Percentiles rank a stretch among this genome's conserved stretches.
phyloP scores from a whole-genome alignment of 2,113 vertebrate genomes.

The Cheirogaleus medius region DNA sequence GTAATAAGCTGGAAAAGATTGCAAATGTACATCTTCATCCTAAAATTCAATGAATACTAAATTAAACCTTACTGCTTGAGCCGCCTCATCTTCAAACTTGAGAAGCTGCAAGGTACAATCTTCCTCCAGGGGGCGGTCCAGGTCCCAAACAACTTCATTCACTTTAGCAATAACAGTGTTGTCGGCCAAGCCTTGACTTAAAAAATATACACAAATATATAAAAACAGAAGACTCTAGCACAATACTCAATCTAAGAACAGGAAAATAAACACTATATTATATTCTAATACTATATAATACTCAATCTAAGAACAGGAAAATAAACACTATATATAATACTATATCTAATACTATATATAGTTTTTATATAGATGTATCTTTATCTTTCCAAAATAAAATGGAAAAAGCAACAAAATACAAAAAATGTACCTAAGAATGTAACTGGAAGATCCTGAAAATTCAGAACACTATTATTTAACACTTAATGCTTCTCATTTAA shows the following conservation, averaged over 20 bases:
- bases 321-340: too few relatives aligned
- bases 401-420: neutral
- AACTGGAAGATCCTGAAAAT: conserved; percentile 8
- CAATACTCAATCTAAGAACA: neutral
- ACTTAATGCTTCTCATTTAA: neutral
- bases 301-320: neutral
- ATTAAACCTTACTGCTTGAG: conserved; percentile 93
- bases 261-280: neutral
- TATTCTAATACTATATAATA: neutral
- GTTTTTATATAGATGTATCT: neutral
- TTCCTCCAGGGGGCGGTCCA: conserved; percentile 94
- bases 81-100: conserved; percentile 98
- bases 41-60: neutral
- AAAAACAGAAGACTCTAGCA: neutral
- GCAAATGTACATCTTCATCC: neutral
- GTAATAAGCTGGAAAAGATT: neutral
- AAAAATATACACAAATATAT: neutral
- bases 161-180: conserved; percentile 95
- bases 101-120: conserved; percentile 95
- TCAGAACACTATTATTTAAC: conserved; percentile 3
- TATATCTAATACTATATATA: neutral
- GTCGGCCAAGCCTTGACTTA: conserved; percentile 96
- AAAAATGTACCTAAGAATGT: neutral
- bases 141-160: conserved; percentile 94
- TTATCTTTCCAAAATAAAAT: conserved; percentile 19